Base-by-base conservation (phyloP, 2,113 vertebrate species). In the Elephas maximus region DNA sequence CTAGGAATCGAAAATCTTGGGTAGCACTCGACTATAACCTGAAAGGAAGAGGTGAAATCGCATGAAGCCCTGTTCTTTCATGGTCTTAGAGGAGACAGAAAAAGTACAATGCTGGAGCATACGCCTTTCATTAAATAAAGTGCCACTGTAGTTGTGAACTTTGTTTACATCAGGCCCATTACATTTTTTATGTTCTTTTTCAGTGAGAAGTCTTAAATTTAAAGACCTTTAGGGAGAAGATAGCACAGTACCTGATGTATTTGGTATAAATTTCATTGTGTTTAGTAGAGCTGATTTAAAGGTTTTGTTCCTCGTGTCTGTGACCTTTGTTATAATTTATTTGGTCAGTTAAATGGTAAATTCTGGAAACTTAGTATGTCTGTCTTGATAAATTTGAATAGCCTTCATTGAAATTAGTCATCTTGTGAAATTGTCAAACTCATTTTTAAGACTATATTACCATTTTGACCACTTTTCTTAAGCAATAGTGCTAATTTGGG, bases 1-100 rank as follows among this genome's bases (percentile, higher is more conserved):
- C 1, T 28, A 23, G 60, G 60, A 62, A 62, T 5, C 23, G 60
- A 62, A 62, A 23, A 92, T 99, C 99, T 83, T 99, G 98, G 45
- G 99, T 99, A 92, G 99, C 99, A 8, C 99, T 99, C 99, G 96
- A 99, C 99, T 90, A 99, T 99, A 95, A 99, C 99, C 99, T 99
- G 95, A 91, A 76, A 96, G 62, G 87, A 85, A 83, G 71, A 1
- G 67, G 71, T 63, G 86, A 74, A 74, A 89, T 94, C 88, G 94
- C 9, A 78, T 95, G 30, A 90, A 90, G 8, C 23, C 83, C 28
- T 45, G 26, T 71, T 88, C 23, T 91, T 83, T 80, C 0, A 7
- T 79, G 20, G 18, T 79, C 44, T 89, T 85, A 89, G 76, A 76
- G 11, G 24, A 85, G 90, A 65, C 2, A 82, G 37, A 60, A 24